Base-by-base conservation (phyloP, 2,888 invertebrate genomes). In the Anorthoa munda region DNA sequence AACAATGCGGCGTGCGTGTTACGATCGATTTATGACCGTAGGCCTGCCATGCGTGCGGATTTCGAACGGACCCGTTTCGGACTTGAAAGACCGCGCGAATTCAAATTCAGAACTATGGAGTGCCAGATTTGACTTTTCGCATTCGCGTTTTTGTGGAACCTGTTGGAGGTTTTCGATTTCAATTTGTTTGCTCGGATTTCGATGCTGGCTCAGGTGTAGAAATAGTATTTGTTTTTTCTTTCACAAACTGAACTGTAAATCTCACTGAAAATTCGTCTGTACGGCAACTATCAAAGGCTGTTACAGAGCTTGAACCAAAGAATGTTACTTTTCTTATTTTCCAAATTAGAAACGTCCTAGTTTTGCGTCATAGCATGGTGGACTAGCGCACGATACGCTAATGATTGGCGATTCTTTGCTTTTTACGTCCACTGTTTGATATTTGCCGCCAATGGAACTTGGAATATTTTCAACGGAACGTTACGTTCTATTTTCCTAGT, bases 1-100 rank as follows among this genome's bases (percentile, higher is more conserved):
- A 93, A 92, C 92, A 93, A 93, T 91, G 86, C 89, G 78, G 85
- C 84, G 86, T 87, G 90, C 90, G 90, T 90, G 88, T 87, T 89
- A 89, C 87, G 86, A 90, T 84, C 90, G 90, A 87, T 91, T 92
- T 92, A 92, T 88, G 88, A 88, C 84, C 72, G 71, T 81, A 79
- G 75, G 81, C 64, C 81, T 81, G 81, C 76, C 84, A 85, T 85
- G 79, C 77, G 82, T 82, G 75, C 60, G 75, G 82, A 85, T 76
- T 76, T 78, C 50, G 70, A 76, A 74, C 31, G 81, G 81, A 81
- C 81, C 46, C 50, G 67, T 59, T 81, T 70, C 46, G 67, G 83
- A 75, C 66, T 75, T 61, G n/a, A 58, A 75, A 46, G 53, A 68
- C 23, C 50, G 75, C 75, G 59, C 66, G 60, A 80, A 75, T 79